Evolutionary conservation across 2,888 invertebrate species (phyloP).

Genomic region (Glyphotaelius pellucidus): DNA sequence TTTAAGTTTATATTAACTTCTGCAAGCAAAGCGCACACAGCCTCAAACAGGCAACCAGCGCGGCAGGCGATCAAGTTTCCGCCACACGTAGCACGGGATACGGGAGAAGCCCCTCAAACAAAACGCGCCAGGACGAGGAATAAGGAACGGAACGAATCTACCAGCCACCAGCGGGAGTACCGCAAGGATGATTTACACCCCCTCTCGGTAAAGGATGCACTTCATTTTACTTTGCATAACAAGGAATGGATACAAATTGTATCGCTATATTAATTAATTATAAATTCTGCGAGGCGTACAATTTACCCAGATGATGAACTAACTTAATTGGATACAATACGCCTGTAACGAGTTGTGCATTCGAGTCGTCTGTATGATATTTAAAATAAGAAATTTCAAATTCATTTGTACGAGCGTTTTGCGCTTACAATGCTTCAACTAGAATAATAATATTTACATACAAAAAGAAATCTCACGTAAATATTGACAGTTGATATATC

Average conservation of each 20-base stretch:
- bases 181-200: constrained; percentile 21
- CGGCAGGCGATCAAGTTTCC: constrained; percentile 33
- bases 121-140: neutral
- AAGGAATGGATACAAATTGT: neutral
- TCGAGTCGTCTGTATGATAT: neutral
- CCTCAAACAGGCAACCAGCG: neutral
- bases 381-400: neutral
- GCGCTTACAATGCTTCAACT: neutral
- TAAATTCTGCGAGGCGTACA: neutral
- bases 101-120: neutral
- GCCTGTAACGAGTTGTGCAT: neutral
- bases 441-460: neutral
- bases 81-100: neutral
- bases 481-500: neutral
- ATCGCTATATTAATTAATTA: neutral
- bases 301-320: neutral
- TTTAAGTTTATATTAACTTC: constrained; percentile 21
- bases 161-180: neutral
- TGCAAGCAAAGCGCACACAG: constrained; percentile 1
- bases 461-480: neutral
- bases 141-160: neutral
- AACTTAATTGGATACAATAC: neutral
- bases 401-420: neutral
- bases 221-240: neutral
- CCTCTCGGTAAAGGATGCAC: constrained; percentile 28